Conservation (phyloP, 35 echinoderm and acorn worm genomes). For the Patiria miniata region DNA sequence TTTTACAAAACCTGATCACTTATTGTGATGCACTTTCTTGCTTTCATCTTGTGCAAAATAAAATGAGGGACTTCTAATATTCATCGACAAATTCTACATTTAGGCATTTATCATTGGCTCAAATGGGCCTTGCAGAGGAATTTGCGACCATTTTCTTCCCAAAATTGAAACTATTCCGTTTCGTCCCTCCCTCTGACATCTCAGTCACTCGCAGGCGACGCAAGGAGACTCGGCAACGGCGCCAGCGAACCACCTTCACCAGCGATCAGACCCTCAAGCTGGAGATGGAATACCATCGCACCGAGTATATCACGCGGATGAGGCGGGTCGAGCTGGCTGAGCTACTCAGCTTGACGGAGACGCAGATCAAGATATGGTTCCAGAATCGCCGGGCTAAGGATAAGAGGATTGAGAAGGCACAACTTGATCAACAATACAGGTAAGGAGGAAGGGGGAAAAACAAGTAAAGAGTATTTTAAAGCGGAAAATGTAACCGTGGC, state of each 20-base stretch:
- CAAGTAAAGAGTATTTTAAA: too few relatives aligned
- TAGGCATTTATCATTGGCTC: too few relatives aligned
- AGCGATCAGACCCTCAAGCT: constrained; percentile 88
- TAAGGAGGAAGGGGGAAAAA: background rate
- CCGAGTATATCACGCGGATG: constrained; percentile 90
- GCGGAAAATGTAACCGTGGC: too few relatives aligned
- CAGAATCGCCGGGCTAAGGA: constrained; percentile 95
- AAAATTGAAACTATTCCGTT: too few relatives aligned
- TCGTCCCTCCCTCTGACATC: background rate
- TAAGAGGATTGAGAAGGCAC: constrained; percentile 95
- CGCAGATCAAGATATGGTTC: constrained; percentile 98
- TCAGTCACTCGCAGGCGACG: constrained; percentile 75
- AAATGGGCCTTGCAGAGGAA: too few relatives aligned
- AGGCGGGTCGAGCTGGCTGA: constrained; percentile 79
- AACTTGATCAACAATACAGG: constrained; percentile 85
- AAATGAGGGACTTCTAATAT: too few relatives aligned
- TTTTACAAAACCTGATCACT: background rate
- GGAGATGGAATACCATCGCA: constrained; percentile 82
- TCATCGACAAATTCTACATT: too few relatives aligned
- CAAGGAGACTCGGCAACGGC: constrained; percentile 68
- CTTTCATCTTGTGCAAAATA: too few relatives aligned
- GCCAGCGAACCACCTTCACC: constrained; percentile 92
- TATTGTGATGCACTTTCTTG: too few relatives aligned
- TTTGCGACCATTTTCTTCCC: too few relatives aligned
- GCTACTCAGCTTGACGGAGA: constrained; percentile 73